Conservation (phyloP, 2,888 invertebrate species). For the Gryllus longicercus region DNA sequence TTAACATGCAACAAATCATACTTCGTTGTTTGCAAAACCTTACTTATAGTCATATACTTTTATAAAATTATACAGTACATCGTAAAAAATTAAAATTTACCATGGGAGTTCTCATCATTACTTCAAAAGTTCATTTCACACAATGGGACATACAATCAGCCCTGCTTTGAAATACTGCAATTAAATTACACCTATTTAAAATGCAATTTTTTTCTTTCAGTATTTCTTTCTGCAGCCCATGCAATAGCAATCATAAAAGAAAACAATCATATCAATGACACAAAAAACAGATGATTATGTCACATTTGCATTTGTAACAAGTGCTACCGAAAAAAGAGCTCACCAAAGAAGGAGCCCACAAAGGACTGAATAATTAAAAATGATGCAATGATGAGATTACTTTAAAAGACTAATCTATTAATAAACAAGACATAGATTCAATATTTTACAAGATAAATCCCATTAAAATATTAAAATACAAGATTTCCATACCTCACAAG, state of each 20-base stretch:
- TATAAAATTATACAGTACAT: conserved; percentile 12
- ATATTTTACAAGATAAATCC: conserved; percentile 4
- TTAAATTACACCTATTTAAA: no score
- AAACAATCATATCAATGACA: no score
- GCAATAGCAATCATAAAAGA: no score
- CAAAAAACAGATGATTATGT: no score
- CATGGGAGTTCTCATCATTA: conserved; percentile 21
- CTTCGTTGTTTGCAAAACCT: conserved; percentile 20
- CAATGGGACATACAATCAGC: no score
- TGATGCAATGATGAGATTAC: neutral
- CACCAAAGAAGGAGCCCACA: no score
- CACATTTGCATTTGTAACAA: no score
- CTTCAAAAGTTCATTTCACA: neutral
- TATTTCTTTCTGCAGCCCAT: no score
- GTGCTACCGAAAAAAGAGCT: no score
- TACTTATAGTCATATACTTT: conserved; percentile 31
- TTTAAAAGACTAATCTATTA: neutral
- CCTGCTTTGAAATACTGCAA: no score
- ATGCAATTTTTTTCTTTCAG: no score
- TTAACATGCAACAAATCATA: conserved; percentile 2
- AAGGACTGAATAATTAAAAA: no score
- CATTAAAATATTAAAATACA: conserved; percentile 17
- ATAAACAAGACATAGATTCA: neutral
- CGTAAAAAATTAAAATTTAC: conserved; percentile 31
- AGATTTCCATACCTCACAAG: neutral